Evolutionary conservation across 2,797 vertebrate species (phyloP).

Genomic region (Oryzias sinensis): DNA sequence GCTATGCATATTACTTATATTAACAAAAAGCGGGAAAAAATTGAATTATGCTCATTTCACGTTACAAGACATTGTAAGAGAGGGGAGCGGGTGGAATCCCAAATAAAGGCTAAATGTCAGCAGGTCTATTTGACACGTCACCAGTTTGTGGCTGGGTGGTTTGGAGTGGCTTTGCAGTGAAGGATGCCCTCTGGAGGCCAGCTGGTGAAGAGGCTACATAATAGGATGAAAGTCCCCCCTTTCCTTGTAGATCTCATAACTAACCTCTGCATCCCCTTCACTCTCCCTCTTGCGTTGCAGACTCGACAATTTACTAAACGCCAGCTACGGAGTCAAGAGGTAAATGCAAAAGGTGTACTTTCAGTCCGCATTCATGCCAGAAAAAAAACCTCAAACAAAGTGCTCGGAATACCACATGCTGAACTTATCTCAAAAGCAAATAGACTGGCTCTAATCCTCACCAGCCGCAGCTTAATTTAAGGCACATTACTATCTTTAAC

Average conservation of each 20-base stretch:
- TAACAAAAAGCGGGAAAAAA: constrained; percentile 14
- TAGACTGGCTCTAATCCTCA: constrained; percentile 53
- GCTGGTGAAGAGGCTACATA: constrained; percentile 74
- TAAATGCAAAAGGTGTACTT: constrained; percentile 87
- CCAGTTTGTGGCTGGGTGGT: constrained; percentile 61
- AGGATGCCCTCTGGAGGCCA: constrained; percentile 79
- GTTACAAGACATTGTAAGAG: constrained; percentile 27
- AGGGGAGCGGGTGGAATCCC: constrained; percentile 26
- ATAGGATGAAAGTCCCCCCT: constrained; percentile 76
- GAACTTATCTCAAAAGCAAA: constrained; percentile 68
- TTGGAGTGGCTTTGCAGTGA: constrained; percentile 57
- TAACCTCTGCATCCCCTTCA: constrained; percentile 87
- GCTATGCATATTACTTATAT: constrained; percentile 14
- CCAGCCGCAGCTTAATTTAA: constrained; percentile 50
- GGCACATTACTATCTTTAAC: constrained; percentile 40
- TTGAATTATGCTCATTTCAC: constrained; percentile 14
- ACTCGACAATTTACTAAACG: constrained; percentile 99
- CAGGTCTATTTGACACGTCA: constrained; percentile 48
- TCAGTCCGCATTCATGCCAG: constrained; percentile 81
- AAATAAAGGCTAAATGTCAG: constrained; percentile 37
- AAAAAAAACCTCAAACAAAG: constrained; percentile 82
- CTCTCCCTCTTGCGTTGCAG: constrained; percentile 89
- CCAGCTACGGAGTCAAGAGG: constrained; percentile 98
- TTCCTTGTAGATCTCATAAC: constrained; percentile 79
- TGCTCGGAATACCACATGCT: constrained; percentile 83